Percentiles rank a stretch among this genome's conserved stretches.
These are phyloP conservation scores for Paracyclopina nana DNA, from an alignment of 1,140 invertebrate species.

Conservation along the genomic window DNA sequence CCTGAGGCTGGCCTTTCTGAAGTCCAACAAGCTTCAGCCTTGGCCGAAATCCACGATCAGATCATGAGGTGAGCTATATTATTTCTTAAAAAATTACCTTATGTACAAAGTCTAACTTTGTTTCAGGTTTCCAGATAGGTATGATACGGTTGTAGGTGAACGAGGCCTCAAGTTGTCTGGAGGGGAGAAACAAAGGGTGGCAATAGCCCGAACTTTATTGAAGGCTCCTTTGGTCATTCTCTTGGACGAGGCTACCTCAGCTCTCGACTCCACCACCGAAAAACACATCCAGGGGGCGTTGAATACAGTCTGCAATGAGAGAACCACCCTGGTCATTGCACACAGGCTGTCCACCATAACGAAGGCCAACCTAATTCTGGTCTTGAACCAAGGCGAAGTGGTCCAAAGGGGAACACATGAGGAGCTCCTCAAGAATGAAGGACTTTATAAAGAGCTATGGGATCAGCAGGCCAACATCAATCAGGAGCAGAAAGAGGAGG, in stretches of 20 bases:
- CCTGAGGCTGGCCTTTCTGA: slow-evolving; percentile 54
- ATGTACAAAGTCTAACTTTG: too few relatives aligned
- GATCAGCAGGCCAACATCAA: neutral
- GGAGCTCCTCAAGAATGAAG: neutral
- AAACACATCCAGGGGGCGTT: slow-evolving; percentile 33
- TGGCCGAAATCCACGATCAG: slow-evolving; percentile 80
- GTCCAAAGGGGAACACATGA: slow-evolving; percentile 66
- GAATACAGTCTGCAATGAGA: slow-evolving; percentile 49
- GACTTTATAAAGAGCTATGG: too few relatives aligned
- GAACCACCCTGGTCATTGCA: slow-evolving; percentile 77
- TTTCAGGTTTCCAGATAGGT: slow-evolving; percentile 72
- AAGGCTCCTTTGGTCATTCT: slow-evolving; percentile 68
- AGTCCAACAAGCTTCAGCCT: slow-evolving; percentile 63
- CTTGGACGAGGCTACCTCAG: slow-evolving; percentile 72
- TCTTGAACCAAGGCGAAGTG: slow-evolving; percentile 68
- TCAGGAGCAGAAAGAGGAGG: slow-evolving; percentile 4
- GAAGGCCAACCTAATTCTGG: slow-evolving; percentile 76
- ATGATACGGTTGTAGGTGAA: slow-evolving; percentile 52
- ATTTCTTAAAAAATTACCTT: too few relatives aligned
- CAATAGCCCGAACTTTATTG: slow-evolving; percentile 69
- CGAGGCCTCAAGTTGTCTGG: slow-evolving; percentile 36
- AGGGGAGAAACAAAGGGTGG: slow-evolving; percentile 81
- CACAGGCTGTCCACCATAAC: slow-evolving; percentile 81
- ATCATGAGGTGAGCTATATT: too few relatives aligned
- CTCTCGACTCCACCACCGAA: slow-evolving; percentile 30